Percentiles rank a stretch among this genome's conserved stretches.
Conservation (phyloP, 2,888 invertebrate species). For the Apamea anceps region DNA sequence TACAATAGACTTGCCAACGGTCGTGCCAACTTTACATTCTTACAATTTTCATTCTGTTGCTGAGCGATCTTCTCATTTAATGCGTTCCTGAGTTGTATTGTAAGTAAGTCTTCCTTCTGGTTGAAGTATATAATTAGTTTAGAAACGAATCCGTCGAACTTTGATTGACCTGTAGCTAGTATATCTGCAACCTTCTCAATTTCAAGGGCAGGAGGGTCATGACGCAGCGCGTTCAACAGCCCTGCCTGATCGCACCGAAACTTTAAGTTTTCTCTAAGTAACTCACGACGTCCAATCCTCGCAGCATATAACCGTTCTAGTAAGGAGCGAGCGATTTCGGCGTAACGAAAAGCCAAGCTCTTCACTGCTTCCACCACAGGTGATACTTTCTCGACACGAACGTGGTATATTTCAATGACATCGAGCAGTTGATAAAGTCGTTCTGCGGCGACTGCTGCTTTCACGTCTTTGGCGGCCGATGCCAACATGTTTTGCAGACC, state of each 20-base stretch:
- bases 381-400: constrained; percentile 64
- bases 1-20: constrained; percentile 55
- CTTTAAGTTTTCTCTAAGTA: constrained; percentile 73
- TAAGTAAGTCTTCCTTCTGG: constrained; percentile 73
- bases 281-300: constrained; percentile 73
- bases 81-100: constrained; percentile 59
- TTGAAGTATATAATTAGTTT: constrained; percentile 77
- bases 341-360: constrained; percentile 65
- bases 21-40: constrained; percentile 47
- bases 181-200: constrained; percentile 64
- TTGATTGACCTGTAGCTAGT: constrained; percentile 53
- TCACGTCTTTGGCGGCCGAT: constrained; percentile 53
- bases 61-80: constrained; percentile 39
- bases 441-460: constrained; percentile 42
- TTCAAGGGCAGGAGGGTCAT: constrained; percentile 71
- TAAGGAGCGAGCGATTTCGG: constrained; percentile 57
- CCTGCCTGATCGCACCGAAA: constrained; percentile 74
- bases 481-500: constrained; percentile 68
- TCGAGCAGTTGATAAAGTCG: constrained; percentile 69
- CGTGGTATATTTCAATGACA: constrained; percentile 69
- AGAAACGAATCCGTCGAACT: constrained; percentile 71
- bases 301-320: constrained; percentile 70
- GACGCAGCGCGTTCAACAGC: constrained; percentile 78
- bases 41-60: constrained; percentile 13
- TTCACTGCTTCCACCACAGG: constrained; percentile 67